Evolutionary conservation across 1,140 invertebrate species (phyloP), one percentile per base, ranked within the genome.

Genomic region (Leucophenga varia): DNA sequence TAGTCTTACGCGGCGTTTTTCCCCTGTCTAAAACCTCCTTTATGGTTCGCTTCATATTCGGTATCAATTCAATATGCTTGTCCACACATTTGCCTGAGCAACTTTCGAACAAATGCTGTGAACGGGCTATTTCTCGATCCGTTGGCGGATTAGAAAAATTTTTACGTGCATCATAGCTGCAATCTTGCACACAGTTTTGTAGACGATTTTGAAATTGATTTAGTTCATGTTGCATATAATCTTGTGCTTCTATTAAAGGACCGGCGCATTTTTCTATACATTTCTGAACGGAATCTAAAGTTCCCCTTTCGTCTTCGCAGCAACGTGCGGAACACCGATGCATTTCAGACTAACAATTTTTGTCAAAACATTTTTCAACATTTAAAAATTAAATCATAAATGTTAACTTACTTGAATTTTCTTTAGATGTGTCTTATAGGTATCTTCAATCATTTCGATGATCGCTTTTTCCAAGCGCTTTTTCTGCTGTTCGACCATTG

Each of bases 1-100:
- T n/a, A n/a, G n/a, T n/a, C n/a, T n/a, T n/a, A n/a, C n/a, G n/a
- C n/a, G 22, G 22, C 22, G 10, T 10, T 25, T 25, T 25, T 25
- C 54, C 54, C 10, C 56, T 54, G 1, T 65, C 60, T 10, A 90
- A 67, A 0, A 83, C 79, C 28, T 80, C 76, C 61, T 86, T 86
- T 76, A 95, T 90, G 36, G 84, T 82, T 65, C 87, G 89, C 57
- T 88, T 75, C 52, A 94, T 77, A 1, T 76, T 76, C 5, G 91
- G 91, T 43, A 95, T 75, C 17, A 86, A 74, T 8, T 83, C 80
- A 38, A 93, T 84, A 75, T 94, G 86, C 53, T 82, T 85, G 61
- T 94, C 86, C 2, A 91, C 90, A 80, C 93, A 96, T 58, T 87
- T 84, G 2, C 85, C 81, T 2, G 91, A 89, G 80, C 93, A 97